Percentiles rank a stretch among this genome's conserved stretches.
Evolutionary conservation across 53 echinoderm and acorn worm genomes (phyloP).

Genomic region (Mesocentrotus franciscanus): DNA sequence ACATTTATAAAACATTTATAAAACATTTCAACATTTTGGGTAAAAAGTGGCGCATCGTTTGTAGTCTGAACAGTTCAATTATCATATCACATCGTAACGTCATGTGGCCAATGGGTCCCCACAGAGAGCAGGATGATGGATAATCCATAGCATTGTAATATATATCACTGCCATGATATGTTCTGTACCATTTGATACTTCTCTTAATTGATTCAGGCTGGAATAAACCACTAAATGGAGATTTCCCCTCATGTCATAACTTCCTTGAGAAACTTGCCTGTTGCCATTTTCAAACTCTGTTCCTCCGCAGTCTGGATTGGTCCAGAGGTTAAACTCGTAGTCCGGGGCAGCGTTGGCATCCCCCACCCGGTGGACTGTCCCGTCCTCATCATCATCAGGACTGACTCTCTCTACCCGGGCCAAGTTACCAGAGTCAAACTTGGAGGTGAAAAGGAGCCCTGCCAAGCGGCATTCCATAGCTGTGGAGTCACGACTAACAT

Average conservation of each 20-base stretch:
- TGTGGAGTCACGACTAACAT: background rate
- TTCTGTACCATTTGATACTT: too few species aligned
- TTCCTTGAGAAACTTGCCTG: slow-evolving; percentile 62
- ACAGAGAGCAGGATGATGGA: too few species aligned
- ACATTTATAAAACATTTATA: too few species aligned
- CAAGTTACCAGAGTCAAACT: slow-evolving; percentile 98
- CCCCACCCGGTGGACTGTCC: slow-evolving; percentile 73
- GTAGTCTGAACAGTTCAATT: too few species aligned
- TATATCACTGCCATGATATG: too few species aligned
- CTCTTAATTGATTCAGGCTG: background rate
- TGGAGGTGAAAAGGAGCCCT: slow-evolving; percentile 97
- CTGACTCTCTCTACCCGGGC: slow-evolving; percentile 87
- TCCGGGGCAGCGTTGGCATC: slow-evolving; percentile 79
- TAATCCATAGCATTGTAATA: too few species aligned
- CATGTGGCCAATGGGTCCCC: too few species aligned
- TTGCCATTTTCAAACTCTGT: slow-evolving; percentile 98
- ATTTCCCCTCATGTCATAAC: background rate
- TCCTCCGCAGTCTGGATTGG: slow-evolving; percentile 94
- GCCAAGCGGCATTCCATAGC: slow-evolving; percentile 83
- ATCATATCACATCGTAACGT: too few species aligned
- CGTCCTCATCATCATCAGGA: slow-evolving; percentile 82
- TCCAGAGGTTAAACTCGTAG: slow-evolving; percentile 97
- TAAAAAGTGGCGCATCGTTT: too few species aligned
- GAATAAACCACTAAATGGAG: background rate
- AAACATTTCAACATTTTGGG: too few species aligned